Conservation (phyloP, 2,888 invertebrate genomes). For the Tachystola acroxantha region DNA sequence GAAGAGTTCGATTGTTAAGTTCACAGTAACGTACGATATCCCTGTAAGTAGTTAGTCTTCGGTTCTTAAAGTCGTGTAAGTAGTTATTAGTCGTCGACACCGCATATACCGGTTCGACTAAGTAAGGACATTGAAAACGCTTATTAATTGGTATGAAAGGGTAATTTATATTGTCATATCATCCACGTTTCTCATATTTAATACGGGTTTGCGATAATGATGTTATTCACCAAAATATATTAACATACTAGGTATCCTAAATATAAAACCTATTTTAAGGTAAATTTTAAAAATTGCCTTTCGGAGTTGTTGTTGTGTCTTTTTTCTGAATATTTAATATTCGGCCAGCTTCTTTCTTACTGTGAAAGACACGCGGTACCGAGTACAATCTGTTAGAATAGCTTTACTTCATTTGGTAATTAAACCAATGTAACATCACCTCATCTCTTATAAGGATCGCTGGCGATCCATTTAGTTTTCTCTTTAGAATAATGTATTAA, state of each 20-base stretch:
- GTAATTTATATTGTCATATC: constrained; percentile 79
- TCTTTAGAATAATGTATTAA: constrained; percentile 67
- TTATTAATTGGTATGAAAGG: constrained; percentile 79
- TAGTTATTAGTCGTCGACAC: constrained; percentile 64
- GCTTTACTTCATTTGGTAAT: constrained; percentile 59
- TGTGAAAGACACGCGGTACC: constrained; percentile 44
- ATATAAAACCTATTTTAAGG: constrained; percentile 69
- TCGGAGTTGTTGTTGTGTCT: constrained; percentile 68
- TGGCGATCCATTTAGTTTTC: constrained; percentile 71
- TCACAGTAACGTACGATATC: constrained; percentile 59
- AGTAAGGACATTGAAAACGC: constrained; percentile 78
- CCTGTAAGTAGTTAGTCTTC: constrained; percentile 73
- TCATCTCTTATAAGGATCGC: constrained; percentile 70
- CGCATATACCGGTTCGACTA: constrained; percentile 64
- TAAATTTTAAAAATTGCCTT: constrained; percentile 73
- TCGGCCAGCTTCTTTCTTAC: constrained; percentile 52
- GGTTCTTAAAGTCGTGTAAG: constrained; percentile 69
- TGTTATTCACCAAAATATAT: constrained; percentile 76
- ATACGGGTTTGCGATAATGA: constrained; percentile 79
- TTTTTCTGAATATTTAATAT: constrained; percentile 69
- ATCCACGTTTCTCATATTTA: constrained; percentile 78
- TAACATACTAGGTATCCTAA: constrained; percentile 72
- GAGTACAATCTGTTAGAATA: constrained; percentile 52
- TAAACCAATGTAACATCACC: constrained; percentile 66
- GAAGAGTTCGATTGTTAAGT: constrained; percentile 53